Evolutionary conservation across 2,797 vertebrate genomes (phyloP).

Genomic region (Hypotaenidia okinawae): DNA sequence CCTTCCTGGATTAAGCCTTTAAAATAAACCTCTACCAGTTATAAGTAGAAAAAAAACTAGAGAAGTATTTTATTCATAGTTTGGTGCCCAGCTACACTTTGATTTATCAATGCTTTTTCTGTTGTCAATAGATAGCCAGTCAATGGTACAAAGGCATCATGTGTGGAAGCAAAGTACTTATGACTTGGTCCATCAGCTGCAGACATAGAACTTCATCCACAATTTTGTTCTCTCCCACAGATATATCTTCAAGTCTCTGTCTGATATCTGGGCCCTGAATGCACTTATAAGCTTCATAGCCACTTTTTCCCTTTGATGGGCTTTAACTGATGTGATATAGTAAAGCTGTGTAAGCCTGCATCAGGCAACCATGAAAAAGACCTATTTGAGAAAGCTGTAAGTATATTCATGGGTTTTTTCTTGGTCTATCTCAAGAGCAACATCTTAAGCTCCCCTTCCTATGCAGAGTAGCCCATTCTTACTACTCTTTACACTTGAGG

Average conservation of each 20-base stretch:
- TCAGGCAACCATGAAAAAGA: not conserved
- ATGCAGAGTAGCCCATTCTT: not conserved
- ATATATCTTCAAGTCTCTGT: not conserved
- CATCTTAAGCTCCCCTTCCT: fast-evolving
- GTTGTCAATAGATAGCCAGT: not conserved
- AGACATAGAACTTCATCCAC: not conserved
- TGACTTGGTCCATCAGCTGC: not conserved
- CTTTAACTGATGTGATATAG: not conserved
- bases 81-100: not conserved
- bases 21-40: not conserved
- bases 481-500: not conserved
- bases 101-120: not conserved
- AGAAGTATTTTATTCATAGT: not conserved
- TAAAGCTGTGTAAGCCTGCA: not conserved
- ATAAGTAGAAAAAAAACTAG: not conserved
- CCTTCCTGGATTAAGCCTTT: not conserved
- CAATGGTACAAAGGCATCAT: not conserved
- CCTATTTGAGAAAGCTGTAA: not conserved
- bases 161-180: not conserved
- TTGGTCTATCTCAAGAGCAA: not conserved
- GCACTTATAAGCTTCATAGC: not conserved
- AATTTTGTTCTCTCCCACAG: not conserved
- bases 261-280: not conserved
- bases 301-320: not conserved
- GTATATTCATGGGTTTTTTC: not conserved